Base-by-base conservation (phyloP, 2,797 vertebrate genomes). In the Allobates femoralis region DNA sequence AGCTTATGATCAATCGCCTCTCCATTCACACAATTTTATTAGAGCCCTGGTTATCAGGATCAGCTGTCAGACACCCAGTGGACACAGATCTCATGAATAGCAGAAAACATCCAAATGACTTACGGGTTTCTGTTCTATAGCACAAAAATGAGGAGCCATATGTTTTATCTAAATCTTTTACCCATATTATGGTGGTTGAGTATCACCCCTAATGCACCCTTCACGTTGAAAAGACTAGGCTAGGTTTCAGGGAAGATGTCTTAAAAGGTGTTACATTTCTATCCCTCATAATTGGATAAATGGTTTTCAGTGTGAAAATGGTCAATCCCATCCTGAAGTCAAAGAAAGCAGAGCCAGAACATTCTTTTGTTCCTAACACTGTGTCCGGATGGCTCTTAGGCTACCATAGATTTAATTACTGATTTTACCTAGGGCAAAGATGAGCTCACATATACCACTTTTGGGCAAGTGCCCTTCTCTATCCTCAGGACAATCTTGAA, bases 361-460 rank as follows among this genome's bases (percentile, higher is more conserved):
- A 60, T 11, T 34, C 58, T 26, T 79, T 79, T 79, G 77, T 79
- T 37, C 77, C 53, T 60, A 19, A 26, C 77, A 41, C 37, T 60
- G 41, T 79, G 32, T 7, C 21, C 15, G 55, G 18, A n/a, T 5
- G 26, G 18, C 77, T 60, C 11, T 41, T 23, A 41, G 77, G 76
- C 76, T 32, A 78, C 51, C 53, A 53, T 51, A 81, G 73, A 83
- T 62, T 64, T 75, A 76, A 71, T 84, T 76, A 84, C 82, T 64
- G 82, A 84, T 76, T 41, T 64, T 55, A 32, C 56, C 32, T n/a
- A 30, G 64, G 37, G 18, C 71, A 28, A 62, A 84, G 82, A 76
- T 83, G 76, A 84, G 82, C n/a, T 46, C 23, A 56, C 46, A 76
- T 26, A 37, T 64, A 3, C 56, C 46, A 50, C 28, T 76, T 16